Evolutionary conservation across 2,113 vertebrate species (phyloP), one percentile per base, ranked within the genome.

Genomic region (Syrrhaptes paradoxus): DNA sequence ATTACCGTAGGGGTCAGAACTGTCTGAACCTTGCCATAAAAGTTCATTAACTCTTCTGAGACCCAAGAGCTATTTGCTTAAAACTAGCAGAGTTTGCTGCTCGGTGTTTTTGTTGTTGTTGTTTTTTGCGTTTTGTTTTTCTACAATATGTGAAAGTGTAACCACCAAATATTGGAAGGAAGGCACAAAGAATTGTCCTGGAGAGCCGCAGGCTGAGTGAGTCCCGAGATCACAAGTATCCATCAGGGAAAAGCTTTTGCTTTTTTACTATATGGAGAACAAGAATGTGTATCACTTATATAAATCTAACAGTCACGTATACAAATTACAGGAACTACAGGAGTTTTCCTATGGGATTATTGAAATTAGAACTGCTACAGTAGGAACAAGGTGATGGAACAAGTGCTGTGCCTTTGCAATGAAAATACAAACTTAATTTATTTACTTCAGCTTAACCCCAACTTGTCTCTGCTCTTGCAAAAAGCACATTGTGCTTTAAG

Each of bases 1-100:
- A 98, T 97, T 97, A 97, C 96, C 95, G 94, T 95, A 95, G 92
- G 93, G 97, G 98, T 98, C 97, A 98, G 95, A 94, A 92, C 94
- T 95, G 71, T 58, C 93, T 97, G 97, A 97, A 97, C 97, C 97
- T 96, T 96, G 94, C 95, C 90, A 95, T 94, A 97, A 95, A 97
- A 97, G 97, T 98, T 97, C 74, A 72, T 98, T 98, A 98, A 97
- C 95, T 98, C 97, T 96, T 98, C 92, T 24, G 2, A 95, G 84
- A 92, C 94, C 95, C 32, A 9, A 82, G 92, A 95, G 89, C 71
- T 96, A 94, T 97, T 95, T 95, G 82, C 92, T 96, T 97, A 95
- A 87, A 89, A 93, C 75, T 78, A 96, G 95, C 38, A 22, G 80
- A 93, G 84, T 85, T 85, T 94, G 72, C 62, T 65, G 29, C 36